Evolutionary conservation across 2,888 invertebrate genomes (phyloP), one percentile per base, ranked within the genome.

Genomic region (Leuctra nigra): DNA sequence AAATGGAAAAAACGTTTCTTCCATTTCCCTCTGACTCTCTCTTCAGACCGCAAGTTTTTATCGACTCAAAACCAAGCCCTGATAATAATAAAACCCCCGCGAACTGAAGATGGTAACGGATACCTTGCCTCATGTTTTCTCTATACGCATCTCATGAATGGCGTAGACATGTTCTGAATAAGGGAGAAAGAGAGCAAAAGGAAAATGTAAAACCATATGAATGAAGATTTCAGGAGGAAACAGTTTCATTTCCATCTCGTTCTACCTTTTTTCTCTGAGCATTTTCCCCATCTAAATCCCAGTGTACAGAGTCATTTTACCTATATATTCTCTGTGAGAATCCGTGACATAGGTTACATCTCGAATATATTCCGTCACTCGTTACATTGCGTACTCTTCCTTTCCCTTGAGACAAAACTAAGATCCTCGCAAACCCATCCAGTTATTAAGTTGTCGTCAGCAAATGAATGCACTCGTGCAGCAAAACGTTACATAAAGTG

Each of bases 1-100:
- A 59, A 59, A 59, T 59, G 59, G 56, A 57, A 56, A n/a, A 59
- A 24, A 56, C 59, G 57, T 59, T 59, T 59, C 53, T 41, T 39
- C 38, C 29, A 39, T 54, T 29, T 39, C 33, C 50, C 23, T 47
- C 24, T 47, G 13, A 24, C 47, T 14, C 16, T 20, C 39, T 20
- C 39, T 4, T 29, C 47, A 47, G 24, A 29, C 24, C 25, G 47
- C 24, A 23, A 23, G 25, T 47, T 16, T 24, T 14, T 25, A 29
- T 7, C 46, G 47, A n/a, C n/a, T n/a, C n/a, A n/a, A n/a, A n/a
- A 47, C 3, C n/a, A 24, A 47, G 47, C 25, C 23, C 16, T 47
- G 25, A 47, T 24, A 47, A 47, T 47, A 47, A 47, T 47, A 47
- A 14, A 47, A 47, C 47, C 25, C n/a, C n/a, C 11, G 25, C n/a